phyloP scores from a whole-genome alignment of 2,888 invertebrate genomes.

The Drosophila pseudotakahashii region DNA sequence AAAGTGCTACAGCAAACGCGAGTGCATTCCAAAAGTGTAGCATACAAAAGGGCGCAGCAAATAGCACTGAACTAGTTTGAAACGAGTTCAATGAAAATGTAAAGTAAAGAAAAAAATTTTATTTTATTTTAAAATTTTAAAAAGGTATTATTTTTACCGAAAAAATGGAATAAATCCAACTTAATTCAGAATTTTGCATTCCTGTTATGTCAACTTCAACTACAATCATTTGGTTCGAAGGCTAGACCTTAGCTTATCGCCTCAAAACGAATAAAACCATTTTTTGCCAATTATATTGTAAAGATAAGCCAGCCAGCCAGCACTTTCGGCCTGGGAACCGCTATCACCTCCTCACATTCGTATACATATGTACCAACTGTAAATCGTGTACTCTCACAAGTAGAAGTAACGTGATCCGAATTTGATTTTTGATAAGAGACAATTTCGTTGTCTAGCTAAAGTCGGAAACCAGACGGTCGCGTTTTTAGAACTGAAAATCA shows the following conservation, averaged over 20 bases:
- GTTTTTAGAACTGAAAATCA: slow-evolving; percentile 9
- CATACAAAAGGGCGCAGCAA: slow-evolving; percentile 43
- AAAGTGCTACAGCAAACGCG: slow-evolving; percentile 33
- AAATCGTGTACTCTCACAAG: background rate
- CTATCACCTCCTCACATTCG: background rate
- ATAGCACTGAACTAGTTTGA: slow-evolving; percentile 1
- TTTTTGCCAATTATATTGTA: slow-evolving; percentile 42
- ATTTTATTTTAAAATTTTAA: no score
- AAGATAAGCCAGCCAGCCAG: slow-evolving; percentile 30
- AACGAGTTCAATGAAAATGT: background rate
- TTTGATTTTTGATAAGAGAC: slow-evolving; percentile 31
- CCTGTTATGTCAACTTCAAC: background rate
- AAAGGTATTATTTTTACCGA: no score
- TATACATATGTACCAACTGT: background rate
- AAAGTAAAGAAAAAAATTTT: background rate
- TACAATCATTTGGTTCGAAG: background rate
- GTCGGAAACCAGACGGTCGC: slow-evolving; percentile 18
- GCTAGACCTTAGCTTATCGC: slow-evolving; percentile 22
- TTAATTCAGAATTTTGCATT: no score
- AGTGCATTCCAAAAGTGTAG: slow-evolving; percentile 20
- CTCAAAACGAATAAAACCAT: slow-evolving; percentile 7
- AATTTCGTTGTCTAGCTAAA: slow-evolving; percentile 12
- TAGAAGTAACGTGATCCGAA: slow-evolving; percentile 12
- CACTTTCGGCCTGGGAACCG: background rate
- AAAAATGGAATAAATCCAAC: no score